These are phyloP conservation scores for Pherbina coryleti DNA, from an alignment of 2,888 invertebrate genomes.

Conservation along the genomic window DNA sequence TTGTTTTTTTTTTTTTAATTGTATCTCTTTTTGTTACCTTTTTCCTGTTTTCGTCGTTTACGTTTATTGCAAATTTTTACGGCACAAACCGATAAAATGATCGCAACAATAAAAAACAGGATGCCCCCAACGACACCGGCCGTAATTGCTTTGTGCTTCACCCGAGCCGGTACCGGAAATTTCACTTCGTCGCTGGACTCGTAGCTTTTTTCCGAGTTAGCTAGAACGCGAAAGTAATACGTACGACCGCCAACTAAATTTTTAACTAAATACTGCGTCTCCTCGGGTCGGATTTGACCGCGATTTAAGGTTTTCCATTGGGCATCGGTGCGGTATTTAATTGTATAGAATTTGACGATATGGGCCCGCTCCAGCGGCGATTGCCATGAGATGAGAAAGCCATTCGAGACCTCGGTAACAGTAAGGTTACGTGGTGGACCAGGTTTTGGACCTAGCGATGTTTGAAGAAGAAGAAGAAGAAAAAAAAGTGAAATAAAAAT, in stretches of 20 bases:
- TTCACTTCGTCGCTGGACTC: slow-evolving; percentile 90
- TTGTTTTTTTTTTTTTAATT: slow-evolving; percentile 39
- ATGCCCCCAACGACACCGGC: slow-evolving; percentile 97
- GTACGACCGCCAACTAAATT: slow-evolving; percentile 91
- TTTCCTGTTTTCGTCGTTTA: slow-evolving; percentile 96
- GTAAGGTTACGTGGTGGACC: slow-evolving; percentile 91
- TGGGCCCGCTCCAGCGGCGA: slow-evolving; percentile 84
- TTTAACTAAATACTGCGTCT: slow-evolving; percentile 92
- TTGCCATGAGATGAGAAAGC: slow-evolving; percentile 92
- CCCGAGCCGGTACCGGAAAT: slow-evolving; percentile 89
- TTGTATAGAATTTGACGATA: slow-evolving; percentile 89
- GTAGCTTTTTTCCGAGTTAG: slow-evolving; percentile 87
- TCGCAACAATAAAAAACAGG: slow-evolving; percentile 96
- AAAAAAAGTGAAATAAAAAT: neutral
- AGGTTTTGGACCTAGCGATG: slow-evolving; percentile 87
- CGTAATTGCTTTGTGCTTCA: slow-evolving; percentile 95
- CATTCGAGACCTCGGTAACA: slow-evolving; percentile 89
- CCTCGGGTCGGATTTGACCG: slow-evolving; percentile 89
- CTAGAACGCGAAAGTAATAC: slow-evolving; percentile 92
- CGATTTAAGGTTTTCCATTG: slow-evolving; percentile 91
- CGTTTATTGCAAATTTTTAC: slow-evolving; percentile 98
- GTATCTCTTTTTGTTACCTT: slow-evolving; percentile 78
- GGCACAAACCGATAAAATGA: slow-evolving; percentile 96
- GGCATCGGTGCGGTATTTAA: slow-evolving; percentile 91
- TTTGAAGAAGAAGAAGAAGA: neutral